These are phyloP conservation scores for Pristiophorus japonicus DNA, from an alignment of 2,113 vertebrate genomes.

Conservation along the genomic window DNA sequence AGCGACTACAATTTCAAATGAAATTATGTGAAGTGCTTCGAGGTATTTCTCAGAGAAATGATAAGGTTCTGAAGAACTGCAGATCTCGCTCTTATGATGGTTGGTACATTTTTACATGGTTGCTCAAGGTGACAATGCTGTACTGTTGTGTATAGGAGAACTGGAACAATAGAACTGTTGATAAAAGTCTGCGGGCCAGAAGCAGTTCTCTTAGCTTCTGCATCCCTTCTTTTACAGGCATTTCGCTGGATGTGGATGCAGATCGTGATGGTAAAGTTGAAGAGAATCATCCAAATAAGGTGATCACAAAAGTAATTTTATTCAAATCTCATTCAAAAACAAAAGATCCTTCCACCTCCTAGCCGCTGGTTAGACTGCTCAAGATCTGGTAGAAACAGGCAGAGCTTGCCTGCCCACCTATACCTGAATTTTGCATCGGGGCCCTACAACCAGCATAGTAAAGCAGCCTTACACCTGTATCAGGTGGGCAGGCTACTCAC, in stretches of 20 bases:
- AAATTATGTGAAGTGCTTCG: too few relatives aligned
- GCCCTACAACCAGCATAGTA: neutral
- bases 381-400: too few relatives aligned
- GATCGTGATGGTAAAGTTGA: constrained; percentile 81
- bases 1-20: too few relatives aligned
- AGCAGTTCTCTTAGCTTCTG: neutral
- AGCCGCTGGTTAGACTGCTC: neutral
- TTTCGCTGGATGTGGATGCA: constrained; percentile 84
- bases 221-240: constrained; percentile 55
- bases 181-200: neutral
- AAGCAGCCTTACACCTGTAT: neutral
- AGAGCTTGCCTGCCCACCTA: neutral
- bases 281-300: constrained; percentile 82
- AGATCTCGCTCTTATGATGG: too few relatives aligned
- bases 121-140: too few relatives aligned
- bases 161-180: neutral
- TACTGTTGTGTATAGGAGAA: neutral
- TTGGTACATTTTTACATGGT: too few relatives aligned
- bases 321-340: neutral
- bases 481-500: too few relatives aligned
- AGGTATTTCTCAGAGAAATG: too few relatives aligned
- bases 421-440: too few relatives aligned
- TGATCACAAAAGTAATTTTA: constrained; percentile 44
- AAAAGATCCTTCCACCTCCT: neutral
- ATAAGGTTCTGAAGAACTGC: too few relatives aligned